Conservation (phyloP, 2,888 invertebrate genomes). For the Torymus auratus region DNA sequence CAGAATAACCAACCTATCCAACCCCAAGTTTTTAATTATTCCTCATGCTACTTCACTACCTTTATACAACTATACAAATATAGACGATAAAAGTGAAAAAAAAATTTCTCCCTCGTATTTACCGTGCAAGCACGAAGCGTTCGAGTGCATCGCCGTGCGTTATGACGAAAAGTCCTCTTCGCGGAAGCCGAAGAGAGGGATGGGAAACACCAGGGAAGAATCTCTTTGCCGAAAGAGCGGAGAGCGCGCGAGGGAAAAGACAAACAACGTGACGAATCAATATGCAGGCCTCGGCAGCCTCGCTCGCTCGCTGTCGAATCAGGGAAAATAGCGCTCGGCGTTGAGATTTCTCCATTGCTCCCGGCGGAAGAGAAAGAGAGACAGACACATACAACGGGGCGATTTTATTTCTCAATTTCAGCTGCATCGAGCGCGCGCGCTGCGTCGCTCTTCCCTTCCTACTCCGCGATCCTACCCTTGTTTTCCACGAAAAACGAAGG, state of each 20-base stretch:
- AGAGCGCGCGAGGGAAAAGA: not conserved
- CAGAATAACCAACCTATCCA: no score
- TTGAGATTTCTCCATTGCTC: slow-evolving; percentile 38
- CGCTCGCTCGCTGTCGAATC: slow-evolving; percentile 5
- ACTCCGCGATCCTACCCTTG: not conserved
- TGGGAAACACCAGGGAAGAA: not conserved
- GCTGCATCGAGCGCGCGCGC: slow-evolving; percentile 20
- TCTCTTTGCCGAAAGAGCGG: not conserved
- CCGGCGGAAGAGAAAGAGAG: not conserved
- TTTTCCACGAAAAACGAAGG: slow-evolving; percentile 25
- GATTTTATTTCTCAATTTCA: slow-evolving; percentile 48
- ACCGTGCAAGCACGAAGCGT: no score
- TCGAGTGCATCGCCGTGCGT: no score
- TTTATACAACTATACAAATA: no score
- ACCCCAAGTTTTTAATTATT: no score
- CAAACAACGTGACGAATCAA: slow-evolving; percentile 33
- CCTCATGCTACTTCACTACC: no score
- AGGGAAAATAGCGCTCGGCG: not conserved
- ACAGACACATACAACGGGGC: not conserved
- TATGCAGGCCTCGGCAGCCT: slow-evolving; percentile 25
- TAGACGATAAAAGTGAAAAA: no score
- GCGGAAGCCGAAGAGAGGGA: not conserved
- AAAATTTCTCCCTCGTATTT: no score
- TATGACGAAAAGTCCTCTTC: no score
- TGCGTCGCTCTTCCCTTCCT: not conserved